These are phyloP conservation scores for Botrylloides violaceus DNA, from an alignment of 23 tunicate genomes.

Conservation along the genomic window DNA sequence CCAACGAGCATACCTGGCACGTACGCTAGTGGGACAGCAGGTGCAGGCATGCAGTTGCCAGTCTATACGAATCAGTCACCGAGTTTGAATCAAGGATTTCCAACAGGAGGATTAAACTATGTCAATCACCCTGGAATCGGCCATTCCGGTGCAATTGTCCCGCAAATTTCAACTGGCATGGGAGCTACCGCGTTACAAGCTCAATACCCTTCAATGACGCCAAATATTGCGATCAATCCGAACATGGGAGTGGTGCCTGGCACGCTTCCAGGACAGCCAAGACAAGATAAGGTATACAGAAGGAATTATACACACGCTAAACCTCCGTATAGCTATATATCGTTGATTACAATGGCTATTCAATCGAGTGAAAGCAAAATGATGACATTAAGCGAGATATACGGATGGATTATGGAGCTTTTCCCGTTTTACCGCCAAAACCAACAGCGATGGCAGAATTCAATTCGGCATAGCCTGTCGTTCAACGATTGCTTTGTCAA, in stretches of 20 bases:
- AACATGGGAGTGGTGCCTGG: constrained; percentile 67
- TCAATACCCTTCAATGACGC: constrained; percentile 56
- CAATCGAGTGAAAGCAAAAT: constrained; percentile 79
- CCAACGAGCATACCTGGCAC: constrained; percentile 13
- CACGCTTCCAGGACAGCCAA: constrained; percentile 22
- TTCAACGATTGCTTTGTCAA: constrained; percentile 98
- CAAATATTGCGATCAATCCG: constrained; percentile 67
- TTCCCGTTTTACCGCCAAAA: constrained; percentile 93
- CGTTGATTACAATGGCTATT: constrained; percentile 85
- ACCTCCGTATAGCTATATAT: constrained; percentile 91
- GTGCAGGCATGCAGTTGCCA: constrained; percentile 22
- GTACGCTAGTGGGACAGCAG: constrained; percentile 13
- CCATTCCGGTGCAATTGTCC: constrained; percentile 14
- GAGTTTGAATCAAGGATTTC: constrained; percentile 19
- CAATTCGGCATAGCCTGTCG: constrained; percentile 90
- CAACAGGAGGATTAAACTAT: constrained; percentile 12
- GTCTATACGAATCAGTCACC: constrained; percentile 3
- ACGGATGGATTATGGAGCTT: constrained; percentile 98
- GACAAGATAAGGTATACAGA: constrained; percentile 55
- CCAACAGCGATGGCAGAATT: constrained; percentile 99
- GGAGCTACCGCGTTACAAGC: constrained; percentile 11
- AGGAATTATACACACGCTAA: constrained; percentile 88
- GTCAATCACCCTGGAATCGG: constrained; percentile 20
- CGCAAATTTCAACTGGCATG: constrained; percentile 17
- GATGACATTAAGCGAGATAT: constrained; percentile 97